Percentiles rank a stretch among this genome's conserved stretches.
These are phyloP conservation scores for Colossoma macropomum DNA, from an alignment of 2,113 vertebrate species.

Conservation along the genomic window DNA sequence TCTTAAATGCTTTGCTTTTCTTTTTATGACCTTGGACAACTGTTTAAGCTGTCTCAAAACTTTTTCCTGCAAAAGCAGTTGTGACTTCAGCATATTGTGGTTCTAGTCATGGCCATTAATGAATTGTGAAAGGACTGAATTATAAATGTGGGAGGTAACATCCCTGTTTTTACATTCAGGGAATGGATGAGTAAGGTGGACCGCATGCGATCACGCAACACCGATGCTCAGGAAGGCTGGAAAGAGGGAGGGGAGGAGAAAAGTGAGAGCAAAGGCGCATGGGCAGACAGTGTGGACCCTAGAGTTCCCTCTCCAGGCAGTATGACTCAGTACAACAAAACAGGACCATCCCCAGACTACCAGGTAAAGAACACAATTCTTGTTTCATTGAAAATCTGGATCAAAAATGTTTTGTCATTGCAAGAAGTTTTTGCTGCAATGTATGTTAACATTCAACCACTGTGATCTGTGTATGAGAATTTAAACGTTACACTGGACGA, in stretches of 20 bases:
- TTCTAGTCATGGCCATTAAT: too few species aligned
- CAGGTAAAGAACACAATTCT: conserved; percentile 80
- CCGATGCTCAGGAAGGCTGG: conserved; percentile 78
- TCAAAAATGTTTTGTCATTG: too few species aligned
- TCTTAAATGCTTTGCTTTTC: background rate
- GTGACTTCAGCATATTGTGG: too few species aligned
- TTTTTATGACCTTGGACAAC: background rate
- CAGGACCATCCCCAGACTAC: conserved; percentile 75
- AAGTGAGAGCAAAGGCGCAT: conserved; percentile 69
- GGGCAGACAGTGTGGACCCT: conserved; percentile 69
- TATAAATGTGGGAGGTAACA: background rate
- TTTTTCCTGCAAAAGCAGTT: too few species aligned
- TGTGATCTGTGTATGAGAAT: background rate
- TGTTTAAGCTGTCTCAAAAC: too few species aligned
- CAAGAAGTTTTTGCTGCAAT: background rate
- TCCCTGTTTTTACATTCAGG: conserved; percentile 60
- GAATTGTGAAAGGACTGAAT: background rate
- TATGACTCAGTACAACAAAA: conserved; percentile 79
- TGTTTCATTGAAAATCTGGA: background rate
- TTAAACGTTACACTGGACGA: too few species aligned
- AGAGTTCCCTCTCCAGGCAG: conserved; percentile 76
- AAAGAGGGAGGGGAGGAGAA: conserved; percentile 85
- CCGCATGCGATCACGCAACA: conserved; percentile 77
- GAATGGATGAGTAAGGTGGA: conserved; percentile 82
- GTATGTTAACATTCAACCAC: background rate